phyloP scores from a whole-genome alignment of 2,113 vertebrate species.

The Coptodon bakossiorum region DNA sequence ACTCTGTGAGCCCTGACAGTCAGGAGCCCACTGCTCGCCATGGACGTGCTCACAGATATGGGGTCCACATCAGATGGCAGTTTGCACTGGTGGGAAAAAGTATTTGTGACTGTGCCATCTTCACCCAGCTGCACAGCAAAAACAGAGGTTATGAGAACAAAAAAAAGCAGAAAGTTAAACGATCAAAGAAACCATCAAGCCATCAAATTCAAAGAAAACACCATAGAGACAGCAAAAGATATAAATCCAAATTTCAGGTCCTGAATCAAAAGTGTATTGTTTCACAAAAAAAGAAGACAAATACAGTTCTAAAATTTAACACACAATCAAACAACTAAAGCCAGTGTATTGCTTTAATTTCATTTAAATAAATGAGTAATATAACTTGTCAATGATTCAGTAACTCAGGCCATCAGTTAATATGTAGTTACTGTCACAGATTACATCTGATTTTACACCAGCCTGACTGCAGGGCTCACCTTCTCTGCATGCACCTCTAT shows the following conservation, averaged over 20 bases:
- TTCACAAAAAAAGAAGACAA: neutral
- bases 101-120: constrained; percentile 81
- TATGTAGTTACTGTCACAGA: neutral
- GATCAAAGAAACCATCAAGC: neutral
- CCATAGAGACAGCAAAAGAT: neutral
- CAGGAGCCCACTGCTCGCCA: constrained; percentile 73
- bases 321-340: neutral
- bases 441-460: neutral
- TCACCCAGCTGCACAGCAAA: constrained; percentile 68
- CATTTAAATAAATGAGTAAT: neutral
- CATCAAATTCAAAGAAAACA: neutral
- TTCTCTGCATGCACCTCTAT: constrained; percentile 88
- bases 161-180: neutral
- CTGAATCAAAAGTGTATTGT: neutral
- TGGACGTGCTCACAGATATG: constrained; percentile 74
- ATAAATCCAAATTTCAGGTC: neutral
- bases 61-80: constrained; percentile 88
- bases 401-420: neutral
- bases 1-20: constrained; percentile 78
- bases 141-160: neutral
- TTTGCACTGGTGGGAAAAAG: constrained; percentile 85
- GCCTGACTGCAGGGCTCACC: constrained; percentile 64
- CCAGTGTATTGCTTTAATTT: neutral
- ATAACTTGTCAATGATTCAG: neutral
- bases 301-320: neutral